Percentiles rank a stretch among this genome's conserved stretches.
Conservation (phyloP, 2,797 vertebrate genomes). For the Cuniculus paca region DNA sequence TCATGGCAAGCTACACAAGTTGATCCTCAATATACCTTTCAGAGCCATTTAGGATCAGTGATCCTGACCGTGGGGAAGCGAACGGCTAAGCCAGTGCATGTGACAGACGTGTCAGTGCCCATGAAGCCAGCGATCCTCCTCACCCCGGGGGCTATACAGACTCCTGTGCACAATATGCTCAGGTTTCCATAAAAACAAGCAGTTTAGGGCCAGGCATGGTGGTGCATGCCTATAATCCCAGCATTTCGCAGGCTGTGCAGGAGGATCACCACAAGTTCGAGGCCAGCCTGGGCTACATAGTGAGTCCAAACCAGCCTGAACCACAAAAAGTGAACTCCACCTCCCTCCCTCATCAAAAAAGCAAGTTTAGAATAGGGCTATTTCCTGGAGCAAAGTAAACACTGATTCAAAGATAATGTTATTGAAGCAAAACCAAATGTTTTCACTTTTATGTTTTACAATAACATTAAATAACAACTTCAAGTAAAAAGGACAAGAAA, state of each 20-base stretch:
- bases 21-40: background rate
- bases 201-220: background rate
- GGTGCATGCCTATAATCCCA: background rate
- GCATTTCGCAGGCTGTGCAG: background rate
- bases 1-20: background rate
- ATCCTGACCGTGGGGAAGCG: background rate
- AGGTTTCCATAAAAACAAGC: constrained; percentile 45
- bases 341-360: background rate
- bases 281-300: background rate
- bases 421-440: constrained; percentile 41
- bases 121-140: background rate
- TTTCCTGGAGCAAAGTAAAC: constrained; percentile 60
- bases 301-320: background rate
- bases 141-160: background rate
- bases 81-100: background rate
- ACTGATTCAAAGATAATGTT: constrained; percentile 41
- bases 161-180: background rate
- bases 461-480: constrained; percentile 61
- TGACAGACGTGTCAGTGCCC: background rate
- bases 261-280: background rate
- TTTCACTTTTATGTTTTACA: constrained; percentile 1
- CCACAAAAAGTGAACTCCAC: too few species aligned
- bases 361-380: background rate
- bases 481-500: constrained; percentile 54
- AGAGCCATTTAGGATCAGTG: constrained; percentile 43